Base-by-base conservation (phyloP, 2,888 invertebrate genomes). In the Drosophila quinaria region DNA sequence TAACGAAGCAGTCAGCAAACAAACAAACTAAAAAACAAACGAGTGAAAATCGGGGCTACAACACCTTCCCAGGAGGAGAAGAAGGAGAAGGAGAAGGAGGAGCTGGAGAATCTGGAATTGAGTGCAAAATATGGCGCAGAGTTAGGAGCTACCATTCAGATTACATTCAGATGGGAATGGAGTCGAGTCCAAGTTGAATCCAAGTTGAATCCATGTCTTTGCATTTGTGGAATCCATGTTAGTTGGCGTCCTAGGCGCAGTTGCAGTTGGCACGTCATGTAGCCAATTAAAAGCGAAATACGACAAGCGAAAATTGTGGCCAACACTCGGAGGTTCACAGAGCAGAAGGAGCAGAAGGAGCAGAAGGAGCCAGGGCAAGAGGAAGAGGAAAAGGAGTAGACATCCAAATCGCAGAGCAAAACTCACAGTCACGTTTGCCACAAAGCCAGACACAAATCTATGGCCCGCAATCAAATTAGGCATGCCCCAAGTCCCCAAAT, bases 271-370 rank as follows among this genome's bases (percentile, higher is more conserved):
- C 81, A 84, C 85, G 87, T 88, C 84, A 84, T 89, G 90, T 87
- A 87, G 90, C 89, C 89, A 89, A 89, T 89, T 89, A 89, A 89
- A 89, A 88, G 83, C 83, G 81, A 87, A 87, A 89, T 85, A 85
- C 87, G 80, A 87, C 84, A 81, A 84, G 79, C 81, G 73, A 78
- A 73, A 80, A 81, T 80, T 78, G 75, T 77, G 79, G 70, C 73
- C 67, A 80, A 56, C 68, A 37, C 59, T 60, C 74, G 74, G 63
- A 35, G 55, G 35, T 22, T 13, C 31, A 29, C 70, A 70, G 58
- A 44, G 25, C 1, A 22, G 25, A 39, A 19, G n/a, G 6, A 41
- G 41, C 6, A 22, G 15, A 15, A 41, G 35, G 8, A 31, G 1
- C 9, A 8, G 31, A 10, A 46, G 9, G 17, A n/a, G 13, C 8